Evolutionary conservation across 1,140 invertebrate species (phyloP), one percentile per base, ranked within the genome.

Genomic region (Hylaeus volcanicus): DNA sequence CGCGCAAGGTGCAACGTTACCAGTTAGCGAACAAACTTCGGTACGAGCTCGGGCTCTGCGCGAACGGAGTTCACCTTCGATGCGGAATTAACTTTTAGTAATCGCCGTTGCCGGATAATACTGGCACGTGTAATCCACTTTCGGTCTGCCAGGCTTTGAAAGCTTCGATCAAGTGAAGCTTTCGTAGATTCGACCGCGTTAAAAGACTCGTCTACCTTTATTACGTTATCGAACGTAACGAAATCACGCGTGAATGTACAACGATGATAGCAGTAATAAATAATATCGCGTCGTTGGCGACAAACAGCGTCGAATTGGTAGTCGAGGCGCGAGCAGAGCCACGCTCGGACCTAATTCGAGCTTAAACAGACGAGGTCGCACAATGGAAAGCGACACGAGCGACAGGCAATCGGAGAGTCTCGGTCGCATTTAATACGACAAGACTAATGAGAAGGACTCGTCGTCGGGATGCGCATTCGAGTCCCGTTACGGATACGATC

Each of bases 371-470:
- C 39, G 15, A 53, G 48, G 1, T 6, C 14, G 39, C 37, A 63
- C 65, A 39, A 66, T 58, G 51, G 51, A 45, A 51, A 72, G 43
- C 58, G 68, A 14, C 51, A 55, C 55, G 45, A 39, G 14, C 60
- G 69, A 48, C 61, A 81, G 58, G 26, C 15, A 43, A 68, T 79
- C 72, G 60, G 61, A 51, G 53, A 51, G 53, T 63, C 70, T 55
- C 26, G 45, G 43, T 45, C 51, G 39, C 63, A 72, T 74, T 79
- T 86, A 83, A 86, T 69, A 55, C 64, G 74, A 80, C 74, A 74
- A 69, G 81, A 75, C 77, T 87, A 83, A 86, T 86, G 85, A 87
- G 68, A 53, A 39, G 77, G 70, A 77, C 41, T 15, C 76, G 45
- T 74, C 55, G 43, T 74, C 70, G 71, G 76, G 56, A 73, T 68